Evolutionary conservation across 2,888 invertebrate species (phyloP).

Genomic region (Lottia scabra): DNA sequence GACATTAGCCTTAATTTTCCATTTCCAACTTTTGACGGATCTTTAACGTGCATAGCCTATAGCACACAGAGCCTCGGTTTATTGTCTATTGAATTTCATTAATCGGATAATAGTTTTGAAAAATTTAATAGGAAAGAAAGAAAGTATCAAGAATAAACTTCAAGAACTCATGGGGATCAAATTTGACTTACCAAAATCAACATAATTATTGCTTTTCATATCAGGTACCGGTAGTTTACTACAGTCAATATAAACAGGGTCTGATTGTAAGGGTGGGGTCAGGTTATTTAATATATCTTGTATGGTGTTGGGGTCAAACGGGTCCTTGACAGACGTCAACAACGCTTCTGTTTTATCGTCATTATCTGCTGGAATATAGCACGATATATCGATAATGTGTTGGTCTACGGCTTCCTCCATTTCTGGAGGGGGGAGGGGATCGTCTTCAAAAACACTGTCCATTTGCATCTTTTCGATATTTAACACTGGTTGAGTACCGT

Average conservation of each 20-base stretch:
- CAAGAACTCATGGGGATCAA: too few species aligned
- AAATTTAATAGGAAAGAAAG: too few species aligned
- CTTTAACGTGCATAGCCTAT: too few species aligned
- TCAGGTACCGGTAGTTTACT: constrained; percentile 38
- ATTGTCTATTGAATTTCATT: too few species aligned
- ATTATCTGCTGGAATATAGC: constrained; percentile 47
- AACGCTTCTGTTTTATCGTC: constrained; percentile 45
- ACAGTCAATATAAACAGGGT: constrained; percentile 40
- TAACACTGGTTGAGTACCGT: not conserved
- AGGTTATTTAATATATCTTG: constrained; percentile 77
- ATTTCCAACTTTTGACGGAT: too few species aligned
- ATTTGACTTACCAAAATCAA: constrained; percentile 47
- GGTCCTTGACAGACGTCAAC: constrained; percentile 74
- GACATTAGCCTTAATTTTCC: too few species aligned
- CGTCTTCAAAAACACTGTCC: not conserved
- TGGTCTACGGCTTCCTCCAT: constrained; percentile 2
- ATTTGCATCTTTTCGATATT: not conserved
- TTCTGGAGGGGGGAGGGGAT: not conserved
- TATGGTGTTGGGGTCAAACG: constrained; percentile 82
- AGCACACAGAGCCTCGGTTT: too few species aligned
- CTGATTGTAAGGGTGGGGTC: constrained; percentile 42
- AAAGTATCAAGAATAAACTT: too few species aligned
- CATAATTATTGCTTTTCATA: constrained; percentile 32
- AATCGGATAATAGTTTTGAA: too few species aligned
- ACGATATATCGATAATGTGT: constrained; percentile 56